These are phyloP conservation scores for Drosophila ezoana DNA, from an alignment of 2,888 invertebrate species.

Conservation along the genomic window DNA sequence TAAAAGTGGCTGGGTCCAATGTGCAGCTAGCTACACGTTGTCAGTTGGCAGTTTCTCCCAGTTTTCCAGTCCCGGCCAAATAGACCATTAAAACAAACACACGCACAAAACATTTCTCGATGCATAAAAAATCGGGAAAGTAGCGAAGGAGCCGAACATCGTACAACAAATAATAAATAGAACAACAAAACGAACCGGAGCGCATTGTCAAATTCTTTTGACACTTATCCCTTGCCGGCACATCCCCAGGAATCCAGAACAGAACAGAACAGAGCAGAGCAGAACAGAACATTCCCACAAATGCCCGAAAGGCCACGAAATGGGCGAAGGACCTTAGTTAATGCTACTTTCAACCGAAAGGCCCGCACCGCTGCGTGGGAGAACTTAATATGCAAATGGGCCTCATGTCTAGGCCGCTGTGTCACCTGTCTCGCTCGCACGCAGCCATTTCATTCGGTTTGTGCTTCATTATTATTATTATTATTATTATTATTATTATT, in stretches of 20 bases:
- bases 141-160: constrained; percentile 6
- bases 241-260: constrained; percentile 19
- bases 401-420: constrained; percentile 55
- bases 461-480: constrained; percentile 67
- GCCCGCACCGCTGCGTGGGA: constrained; percentile 17
- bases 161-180: constrained; percentile 41
- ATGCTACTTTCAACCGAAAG: constrained; percentile 17
- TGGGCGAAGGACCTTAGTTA: constrained; percentile 38
- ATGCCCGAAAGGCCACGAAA: not conserved
- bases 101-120: constrained; percentile 63
- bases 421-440: constrained; percentile 76
- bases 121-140: constrained; percentile 67
- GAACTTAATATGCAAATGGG: constrained; percentile 69
- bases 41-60: constrained; percentile 3
- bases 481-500: constrained; percentile 77
- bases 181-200: constrained; percentile 46
- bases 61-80: constrained; percentile 14
- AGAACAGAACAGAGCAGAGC: not conserved
- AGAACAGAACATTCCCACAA: not conserved
- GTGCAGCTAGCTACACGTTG: not conserved
- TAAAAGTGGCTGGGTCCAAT: constrained; percentile 10
- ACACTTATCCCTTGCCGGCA: constrained; percentile 77
- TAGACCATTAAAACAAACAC: constrained; percentile 72
- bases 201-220: constrained; percentile 82
- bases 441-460: constrained; percentile 54